A percentile compares a stretch with the other conserved stretches of the same genome.
These are phyloP conservation scores for Pseudococcus longispinus DNA, from an alignment of 2,888 invertebrate genomes.

Conservation along the genomic window DNA sequence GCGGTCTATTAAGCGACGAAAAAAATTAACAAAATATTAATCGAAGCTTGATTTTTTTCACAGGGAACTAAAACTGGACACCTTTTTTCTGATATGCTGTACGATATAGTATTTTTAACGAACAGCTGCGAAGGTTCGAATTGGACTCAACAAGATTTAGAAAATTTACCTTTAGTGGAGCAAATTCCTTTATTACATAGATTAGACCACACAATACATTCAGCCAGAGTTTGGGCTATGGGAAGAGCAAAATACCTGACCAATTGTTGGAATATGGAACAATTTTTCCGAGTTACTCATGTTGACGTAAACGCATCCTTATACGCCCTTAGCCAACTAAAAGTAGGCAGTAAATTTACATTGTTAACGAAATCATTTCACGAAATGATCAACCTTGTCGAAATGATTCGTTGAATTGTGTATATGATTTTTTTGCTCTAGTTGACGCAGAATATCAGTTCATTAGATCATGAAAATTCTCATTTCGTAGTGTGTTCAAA, in stretches of 20 bases:
- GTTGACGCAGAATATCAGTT: constrained; percentile 64
- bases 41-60: neutral
- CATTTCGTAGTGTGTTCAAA: constrained; percentile 82
- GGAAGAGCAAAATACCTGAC: constrained; percentile 76
- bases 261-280: constrained; percentile 77
- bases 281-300: constrained; percentile 69
- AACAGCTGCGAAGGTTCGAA: constrained; percentile 80
- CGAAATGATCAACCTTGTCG: neutral
- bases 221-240: constrained; percentile 78
- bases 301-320: constrained; percentile 63
- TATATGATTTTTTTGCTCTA: constrained; percentile 61
- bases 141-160: constrained; percentile 71
- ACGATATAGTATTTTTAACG: constrained; percentile 73
- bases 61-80: constrained; percentile 70
- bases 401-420: neutral
- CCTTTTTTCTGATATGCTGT: constrained; percentile 72
- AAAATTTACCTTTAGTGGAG: constrained; percentile 74
- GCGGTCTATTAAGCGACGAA: no score
- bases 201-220: constrained; percentile 70
- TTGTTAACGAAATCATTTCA: neutral
- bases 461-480: constrained; percentile 67
- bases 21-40: no score
- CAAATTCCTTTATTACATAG: constrained; percentile 81
- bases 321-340: constrained; percentile 62
- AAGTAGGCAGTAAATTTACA: constrained; percentile 60